phyloP scores from a whole-genome alignment of 2,888 invertebrate species.

The Limnephilus rhombicus region DNA sequence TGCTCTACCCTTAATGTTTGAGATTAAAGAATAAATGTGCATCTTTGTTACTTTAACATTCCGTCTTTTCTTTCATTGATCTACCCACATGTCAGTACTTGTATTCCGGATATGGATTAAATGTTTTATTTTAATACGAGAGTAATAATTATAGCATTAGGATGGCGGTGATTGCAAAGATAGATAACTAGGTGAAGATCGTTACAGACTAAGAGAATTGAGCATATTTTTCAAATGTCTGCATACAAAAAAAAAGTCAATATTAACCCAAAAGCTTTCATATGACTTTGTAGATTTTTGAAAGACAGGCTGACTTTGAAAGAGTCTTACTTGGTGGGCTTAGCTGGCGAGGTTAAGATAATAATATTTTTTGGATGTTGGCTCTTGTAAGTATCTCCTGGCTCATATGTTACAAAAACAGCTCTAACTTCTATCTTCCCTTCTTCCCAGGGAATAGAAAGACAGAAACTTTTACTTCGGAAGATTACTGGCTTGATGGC shows the following conservation, averaged over 20 bases:
- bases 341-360: neutral
- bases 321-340: neutral
- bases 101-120: too few relatives aligned
- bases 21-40: too few relatives aligned
- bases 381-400: neutral
- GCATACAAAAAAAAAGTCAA: neutral
- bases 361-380: neutral
- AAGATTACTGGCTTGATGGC: neutral
- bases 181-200: too few relatives aligned
- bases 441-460: neutral
- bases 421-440: neutral
- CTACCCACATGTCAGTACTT: too few relatives aligned
- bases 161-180: too few relatives aligned
- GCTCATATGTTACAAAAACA: neutral
- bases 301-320: neutral
- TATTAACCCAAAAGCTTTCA: neutral
- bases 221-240: neutral
- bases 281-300: neutral
- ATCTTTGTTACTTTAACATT: too few relatives aligned
- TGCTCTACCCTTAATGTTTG: too few relatives aligned
- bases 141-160: too few relatives aligned
- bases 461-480: neutral
- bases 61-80: too few relatives aligned
- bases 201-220: neutral
- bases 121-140: too few relatives aligned